These are phyloP conservation scores for Meles meles DNA, from an alignment of 2,113 vertebrate genomes.

Conservation along the genomic window DNA sequence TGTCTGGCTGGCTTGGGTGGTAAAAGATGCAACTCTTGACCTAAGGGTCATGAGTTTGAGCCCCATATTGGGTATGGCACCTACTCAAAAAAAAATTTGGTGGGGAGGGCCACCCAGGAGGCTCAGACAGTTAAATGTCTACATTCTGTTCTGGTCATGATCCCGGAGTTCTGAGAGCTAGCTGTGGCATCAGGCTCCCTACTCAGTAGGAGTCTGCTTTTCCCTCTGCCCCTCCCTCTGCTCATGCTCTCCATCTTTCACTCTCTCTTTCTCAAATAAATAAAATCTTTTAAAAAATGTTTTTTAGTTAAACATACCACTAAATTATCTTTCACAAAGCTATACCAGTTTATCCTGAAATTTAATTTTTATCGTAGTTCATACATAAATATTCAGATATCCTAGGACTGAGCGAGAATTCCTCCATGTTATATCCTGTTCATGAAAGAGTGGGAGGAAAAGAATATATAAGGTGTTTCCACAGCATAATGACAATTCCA, in stretches of 20 bases:
- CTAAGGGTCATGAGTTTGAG: background rate
- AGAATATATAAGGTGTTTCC: slow-evolving; percentile 71
- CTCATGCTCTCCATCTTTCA: background rate
- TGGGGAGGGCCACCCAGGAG: fast-evolving
- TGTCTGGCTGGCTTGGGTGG: background rate
- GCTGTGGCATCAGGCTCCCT: background rate
- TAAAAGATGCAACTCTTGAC: background rate
- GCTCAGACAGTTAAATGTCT: background rate
- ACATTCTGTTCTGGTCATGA: background rate
- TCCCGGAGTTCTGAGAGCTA: background rate
- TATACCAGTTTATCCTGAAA: background rate
- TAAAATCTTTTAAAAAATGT: background rate
- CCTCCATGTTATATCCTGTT: slow-evolving; percentile 61
- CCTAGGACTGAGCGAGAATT: background rate
- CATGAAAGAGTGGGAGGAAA: slow-evolving; percentile 73
- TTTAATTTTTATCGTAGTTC: background rate
- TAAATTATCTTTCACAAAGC: background rate
- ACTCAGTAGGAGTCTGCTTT: background rate
- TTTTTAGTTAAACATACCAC: background rate
- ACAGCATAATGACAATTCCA: slow-evolving; percentile 54
- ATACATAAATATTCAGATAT: background rate
- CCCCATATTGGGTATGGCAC: background rate
- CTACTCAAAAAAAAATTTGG: background rate
- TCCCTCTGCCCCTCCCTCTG: background rate
- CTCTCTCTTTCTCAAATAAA: background rate